Conservation (phyloP, 2,797 vertebrate species). For the Spheniscus humboldti region DNA sequence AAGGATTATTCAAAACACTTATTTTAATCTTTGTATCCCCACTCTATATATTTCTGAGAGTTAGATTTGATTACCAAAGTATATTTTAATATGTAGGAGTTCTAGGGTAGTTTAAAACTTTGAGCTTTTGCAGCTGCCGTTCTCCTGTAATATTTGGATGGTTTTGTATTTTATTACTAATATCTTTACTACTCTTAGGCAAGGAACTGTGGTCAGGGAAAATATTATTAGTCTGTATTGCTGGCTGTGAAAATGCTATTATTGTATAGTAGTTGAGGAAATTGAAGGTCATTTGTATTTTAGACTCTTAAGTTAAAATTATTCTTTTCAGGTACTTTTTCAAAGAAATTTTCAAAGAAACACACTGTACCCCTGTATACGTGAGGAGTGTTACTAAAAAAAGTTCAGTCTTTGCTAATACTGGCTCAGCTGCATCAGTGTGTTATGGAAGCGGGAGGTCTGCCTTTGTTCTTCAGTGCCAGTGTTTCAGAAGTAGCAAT, state of each 20-base stretch:
- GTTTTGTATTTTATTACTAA: neutral
- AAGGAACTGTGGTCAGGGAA: neutral
- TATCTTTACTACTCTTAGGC: neutral
- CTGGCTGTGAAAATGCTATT: neutral
- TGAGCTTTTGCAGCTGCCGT: neutral
- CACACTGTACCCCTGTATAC: rapidly evolving
- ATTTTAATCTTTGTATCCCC: neutral
- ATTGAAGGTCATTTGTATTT: neutral
- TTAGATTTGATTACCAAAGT: neutral
- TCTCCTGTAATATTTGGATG: neutral
- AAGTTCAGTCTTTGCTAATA: neutral
- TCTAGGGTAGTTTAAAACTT: neutral
- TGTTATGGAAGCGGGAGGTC: neutral
- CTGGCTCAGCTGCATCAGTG: neutral
- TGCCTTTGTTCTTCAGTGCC: neutral
- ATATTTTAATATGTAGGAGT: neutral
- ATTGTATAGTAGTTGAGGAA: neutral
- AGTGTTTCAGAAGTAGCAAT: neutral
- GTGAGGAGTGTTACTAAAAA: neutral
- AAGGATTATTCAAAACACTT: neutral
- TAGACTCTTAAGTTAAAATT: neutral
- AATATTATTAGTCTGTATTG: neutral
- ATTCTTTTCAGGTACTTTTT: neutral
- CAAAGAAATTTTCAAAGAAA: neutral
- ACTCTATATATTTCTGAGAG: neutral